These are phyloP conservation scores for Dicentrarchus labrax DNA, from an alignment of 2,113 vertebrate species.

Conservation along the genomic window DNA sequence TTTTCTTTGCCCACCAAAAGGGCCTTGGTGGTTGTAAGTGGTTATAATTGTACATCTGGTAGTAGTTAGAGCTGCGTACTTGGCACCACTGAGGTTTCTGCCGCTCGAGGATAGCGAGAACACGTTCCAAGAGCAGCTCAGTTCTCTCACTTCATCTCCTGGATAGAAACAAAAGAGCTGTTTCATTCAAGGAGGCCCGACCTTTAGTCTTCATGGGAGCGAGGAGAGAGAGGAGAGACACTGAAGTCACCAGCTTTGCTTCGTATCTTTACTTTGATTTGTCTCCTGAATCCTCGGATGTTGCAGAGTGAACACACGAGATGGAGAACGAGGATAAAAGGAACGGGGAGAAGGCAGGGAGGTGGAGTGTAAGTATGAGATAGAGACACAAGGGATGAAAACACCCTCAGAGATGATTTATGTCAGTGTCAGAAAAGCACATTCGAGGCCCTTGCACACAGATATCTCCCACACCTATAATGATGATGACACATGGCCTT, in stretches of 20 bases:
- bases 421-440: constrained; percentile 15
- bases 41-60: constrained; percentile 79
- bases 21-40: constrained; percentile 59
- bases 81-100: constrained; percentile 53
- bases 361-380: constrained; percentile 7
- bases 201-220: constrained; percentile 37
- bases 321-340: constrained; percentile 30
- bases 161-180: constrained; percentile 52
- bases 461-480: constrained; percentile 12
- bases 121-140: constrained; percentile 48
- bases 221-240: background rate
- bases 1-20: constrained; percentile 52
- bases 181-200: constrained; percentile 40
- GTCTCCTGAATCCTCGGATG: background rate
- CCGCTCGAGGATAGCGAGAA: constrained; percentile 30
- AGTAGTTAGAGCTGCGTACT: constrained; percentile 69
- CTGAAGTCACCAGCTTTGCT: background rate
- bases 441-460: constrained; percentile 5
- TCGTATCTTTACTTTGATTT: constrained; percentile 20
- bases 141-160: constrained; percentile 39
- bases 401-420: constrained; percentile 33
- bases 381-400: constrained; percentile 8
- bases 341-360: background rate
- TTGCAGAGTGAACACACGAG: constrained; percentile 15
- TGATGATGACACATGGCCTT: constrained; percentile 4